Base-by-base conservation (phyloP, 64 coral and sea anemone species). In the Anthopleura sola region DNA sequence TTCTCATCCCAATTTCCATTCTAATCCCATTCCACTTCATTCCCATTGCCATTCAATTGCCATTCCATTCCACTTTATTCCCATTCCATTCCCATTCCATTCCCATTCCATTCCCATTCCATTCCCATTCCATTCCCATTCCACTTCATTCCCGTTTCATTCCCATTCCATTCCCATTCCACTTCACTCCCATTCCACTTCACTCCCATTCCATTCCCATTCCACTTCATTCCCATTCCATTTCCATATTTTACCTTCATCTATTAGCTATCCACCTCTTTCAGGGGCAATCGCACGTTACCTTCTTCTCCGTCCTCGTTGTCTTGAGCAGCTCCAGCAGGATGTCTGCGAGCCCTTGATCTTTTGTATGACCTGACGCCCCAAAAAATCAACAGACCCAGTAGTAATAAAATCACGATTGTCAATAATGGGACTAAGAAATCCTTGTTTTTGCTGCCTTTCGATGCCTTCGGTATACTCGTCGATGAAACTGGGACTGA, bases 191-290 rank as follows among this genome's bases (percentile, higher is more conserved):
- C n/a, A 40, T 40, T 40, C 39, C 39, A 40, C 6, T 40, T 6
- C 39, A 40, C 6, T 40, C 40, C 9, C 40, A 44, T 44, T 8
- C 40, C 40, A 44, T 44, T 44, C 9, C 2, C 2, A 44, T 44
- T 44, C n/a, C n/a, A n/a, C n/a, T n/a, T n/a, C n/a, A n/a, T n/a
- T n/a, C n/a, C 66, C 66, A 32, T 71, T 71, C 28, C 66, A 71
- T 71, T 71, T 29, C 29, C 29, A 71, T 71, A 71, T 71, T 71
- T 71, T 71, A 71, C 66, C 66, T 71, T 71, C 66, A 34, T 71
- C 66, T 71, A 71, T 71, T 71, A 71, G 66, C 15, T 32, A 71
- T 71, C 66, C 66, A 71, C 66, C 66, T 71, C 66, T 32, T 71
- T 71, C 66, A 71, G 66, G 66, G 66, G 66, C 14, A 71, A 2